Conservation (phyloP, 2,888 invertebrate species). For the Nemoura dubitans region DNA sequence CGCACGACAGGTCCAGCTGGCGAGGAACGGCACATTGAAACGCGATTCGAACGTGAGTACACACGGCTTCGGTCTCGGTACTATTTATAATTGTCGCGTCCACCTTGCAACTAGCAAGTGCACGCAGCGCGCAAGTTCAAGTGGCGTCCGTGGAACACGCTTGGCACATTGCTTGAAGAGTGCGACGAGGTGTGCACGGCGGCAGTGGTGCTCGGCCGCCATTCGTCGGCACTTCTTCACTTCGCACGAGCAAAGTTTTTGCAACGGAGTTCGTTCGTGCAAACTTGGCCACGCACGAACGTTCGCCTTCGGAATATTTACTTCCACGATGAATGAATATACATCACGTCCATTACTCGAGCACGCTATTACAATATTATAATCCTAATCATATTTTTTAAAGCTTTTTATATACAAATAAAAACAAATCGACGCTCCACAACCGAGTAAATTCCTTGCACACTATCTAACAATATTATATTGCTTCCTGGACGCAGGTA, state of each 20-base stretch:
- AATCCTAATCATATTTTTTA: background rate
- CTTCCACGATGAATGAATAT: background rate
- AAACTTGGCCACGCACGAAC: background rate
- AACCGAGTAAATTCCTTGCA: background rate
- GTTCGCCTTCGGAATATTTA: background rate
- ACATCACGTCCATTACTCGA: background rate
- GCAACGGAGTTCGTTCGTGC: background rate
- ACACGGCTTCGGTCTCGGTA: too few species aligned
- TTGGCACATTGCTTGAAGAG: background rate
- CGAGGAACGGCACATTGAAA: too few species aligned
- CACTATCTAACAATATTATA: background rate
- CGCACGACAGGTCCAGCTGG: too few species aligned
- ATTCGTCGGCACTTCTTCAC: background rate
- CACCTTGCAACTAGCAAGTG: background rate
- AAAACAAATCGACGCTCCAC: background rate
- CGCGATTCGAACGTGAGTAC: too few species aligned
- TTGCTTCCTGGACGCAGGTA: background rate
- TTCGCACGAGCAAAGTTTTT: background rate
- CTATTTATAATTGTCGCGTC: too few species aligned
- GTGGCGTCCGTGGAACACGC: background rate
- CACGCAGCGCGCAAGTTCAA: background rate
- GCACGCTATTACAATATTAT: background rate
- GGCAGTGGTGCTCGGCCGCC: background rate
- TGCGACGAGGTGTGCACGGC: background rate
- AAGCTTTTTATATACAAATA: background rate